These are phyloP conservation scores for Mycetomoellerius zeteki DNA, from an alignment of 1,140 invertebrate species.

Conservation along the genomic window DNA sequence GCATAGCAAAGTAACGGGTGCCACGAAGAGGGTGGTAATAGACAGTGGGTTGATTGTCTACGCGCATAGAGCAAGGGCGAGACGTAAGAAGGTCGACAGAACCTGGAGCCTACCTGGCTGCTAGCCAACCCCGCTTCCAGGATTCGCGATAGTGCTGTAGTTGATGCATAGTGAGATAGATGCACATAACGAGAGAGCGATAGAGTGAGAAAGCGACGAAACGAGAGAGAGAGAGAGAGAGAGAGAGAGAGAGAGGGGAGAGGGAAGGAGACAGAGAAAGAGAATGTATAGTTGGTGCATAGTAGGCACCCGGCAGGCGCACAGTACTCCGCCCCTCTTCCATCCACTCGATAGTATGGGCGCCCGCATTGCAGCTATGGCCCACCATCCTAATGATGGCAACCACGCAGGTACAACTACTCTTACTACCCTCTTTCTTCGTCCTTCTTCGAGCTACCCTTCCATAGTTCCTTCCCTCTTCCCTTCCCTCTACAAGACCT, in stretches of 20 bases:
- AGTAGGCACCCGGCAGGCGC: conserved; percentile 60
- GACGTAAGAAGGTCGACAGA: conserved; percentile 78
- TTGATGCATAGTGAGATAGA: conserved; percentile 73
- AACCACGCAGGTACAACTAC: conserved; percentile 81
- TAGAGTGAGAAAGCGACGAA: conserved; percentile 32
- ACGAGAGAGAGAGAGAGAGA: background rate
- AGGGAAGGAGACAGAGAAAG: conserved; percentile 3
- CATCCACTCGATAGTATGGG: conserved; percentile 78
- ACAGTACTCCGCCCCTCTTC: conserved; percentile 46
- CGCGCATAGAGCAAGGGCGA: conserved; percentile 64
- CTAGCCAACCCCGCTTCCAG: conserved; percentile 79
- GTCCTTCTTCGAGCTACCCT: conserved; percentile 20
- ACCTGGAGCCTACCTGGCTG: conserved; percentile 83
- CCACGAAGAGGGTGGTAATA: conserved; percentile 26
- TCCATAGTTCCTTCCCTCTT: conserved; percentile 1
- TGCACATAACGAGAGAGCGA: conserved; percentile 53
- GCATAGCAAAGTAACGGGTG: background rate
- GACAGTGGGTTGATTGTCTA: conserved; percentile 70
- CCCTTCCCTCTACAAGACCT: conserved; percentile 22
- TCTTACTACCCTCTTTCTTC: conserved; percentile 51
- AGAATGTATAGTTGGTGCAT: conserved; percentile 76
- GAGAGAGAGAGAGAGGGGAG: background rate
- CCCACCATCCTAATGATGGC: conserved; percentile 83
- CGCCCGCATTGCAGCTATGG: conserved; percentile 85
- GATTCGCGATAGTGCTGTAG: conserved; percentile 75